Conservation (phyloP, 2,888 invertebrate species). For the Ophraella communa region DNA sequence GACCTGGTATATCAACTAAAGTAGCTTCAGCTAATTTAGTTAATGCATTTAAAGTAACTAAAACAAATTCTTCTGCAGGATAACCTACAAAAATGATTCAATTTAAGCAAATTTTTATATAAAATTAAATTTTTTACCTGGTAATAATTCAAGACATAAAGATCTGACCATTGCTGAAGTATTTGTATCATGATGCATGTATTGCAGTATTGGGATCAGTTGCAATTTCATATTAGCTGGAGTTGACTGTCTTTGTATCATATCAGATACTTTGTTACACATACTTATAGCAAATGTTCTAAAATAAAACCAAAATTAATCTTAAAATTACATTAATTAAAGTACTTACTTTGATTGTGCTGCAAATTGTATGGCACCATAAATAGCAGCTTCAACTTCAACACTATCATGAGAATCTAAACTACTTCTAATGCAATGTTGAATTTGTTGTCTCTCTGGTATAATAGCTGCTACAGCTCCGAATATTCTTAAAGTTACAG, state of each 20-base stretch:
- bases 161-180: constrained; percentile 72
- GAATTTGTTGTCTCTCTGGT: constrained; percentile 92
- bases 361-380: constrained; percentile 93
- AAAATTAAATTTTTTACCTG: constrained; percentile 53
- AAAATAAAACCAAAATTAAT: constrained; percentile 45
- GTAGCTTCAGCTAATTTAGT: constrained; percentile 89
- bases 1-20: constrained; percentile 88
- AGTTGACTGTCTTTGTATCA: constrained; percentile 92
- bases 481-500: constrained; percentile 85
- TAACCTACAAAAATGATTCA: constrained; percentile 60
- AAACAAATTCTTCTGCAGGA: constrained; percentile 80
- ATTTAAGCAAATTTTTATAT: neutral
- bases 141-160: constrained; percentile 75
- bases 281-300: constrained; percentile 95
- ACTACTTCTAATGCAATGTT: constrained; percentile 90
- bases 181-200: constrained; percentile 84
- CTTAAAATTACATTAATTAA: neutral
- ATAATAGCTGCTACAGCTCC: constrained; percentile 94
- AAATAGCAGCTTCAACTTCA: constrained; percentile 95
- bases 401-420: constrained; percentile 94
- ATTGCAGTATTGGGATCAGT: constrained; percentile 87
- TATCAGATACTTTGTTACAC: constrained; percentile 93
- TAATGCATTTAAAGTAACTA: constrained; percentile 83
- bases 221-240: constrained; percentile 91
- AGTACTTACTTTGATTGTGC: constrained; percentile 82